Evolutionary conservation across 2,888 invertebrate species (phyloP).

Genomic region (Protodeltote pygarga): DNA sequence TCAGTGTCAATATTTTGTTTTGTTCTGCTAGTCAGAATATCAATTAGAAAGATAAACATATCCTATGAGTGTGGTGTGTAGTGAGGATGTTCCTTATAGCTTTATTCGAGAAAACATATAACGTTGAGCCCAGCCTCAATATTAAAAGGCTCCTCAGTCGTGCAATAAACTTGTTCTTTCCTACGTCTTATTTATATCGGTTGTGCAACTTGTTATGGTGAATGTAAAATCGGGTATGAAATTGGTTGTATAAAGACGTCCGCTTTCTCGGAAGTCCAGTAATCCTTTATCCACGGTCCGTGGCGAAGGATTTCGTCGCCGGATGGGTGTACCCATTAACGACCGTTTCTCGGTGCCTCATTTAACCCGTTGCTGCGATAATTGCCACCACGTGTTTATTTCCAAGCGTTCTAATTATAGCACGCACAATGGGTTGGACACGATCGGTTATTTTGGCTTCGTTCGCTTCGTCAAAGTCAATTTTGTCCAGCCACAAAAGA

Average conservation of each 20-base stretch:
- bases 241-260: conserved; percentile 60
- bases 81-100: conserved; percentile 57
- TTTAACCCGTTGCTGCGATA: conserved; percentile 85
- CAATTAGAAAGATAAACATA: conserved; percentile 13
- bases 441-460: conserved; percentile 82
- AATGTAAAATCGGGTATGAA: conserved; percentile 58
- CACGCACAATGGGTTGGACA: conserved; percentile 85
- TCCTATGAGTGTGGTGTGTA: conserved; percentile 4
- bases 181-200: conserved; percentile 65
- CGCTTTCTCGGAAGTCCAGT: conserved; percentile 70
- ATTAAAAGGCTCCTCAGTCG: conserved; percentile 28
- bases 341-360: conserved; percentile 83
- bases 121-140: conserved; percentile 12
- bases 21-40: conserved; percentile 20
- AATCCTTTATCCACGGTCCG: conserved; percentile 66
- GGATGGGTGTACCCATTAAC: conserved; percentile 84
- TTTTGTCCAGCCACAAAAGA: conserved; percentile 81
- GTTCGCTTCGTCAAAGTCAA: conserved; percentile 82
- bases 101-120: conserved; percentile 30
- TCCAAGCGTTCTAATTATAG: conserved; percentile 83
- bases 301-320: conserved; percentile 70
- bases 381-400: conserved; percentile 87
- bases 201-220: conserved; percentile 60
- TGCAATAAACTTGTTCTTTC: conserved; percentile 62
- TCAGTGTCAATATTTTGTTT: conserved; percentile 43